Conservation (phyloP, 1,140 invertebrate species). For the Trichonephila clavata region DNA sequence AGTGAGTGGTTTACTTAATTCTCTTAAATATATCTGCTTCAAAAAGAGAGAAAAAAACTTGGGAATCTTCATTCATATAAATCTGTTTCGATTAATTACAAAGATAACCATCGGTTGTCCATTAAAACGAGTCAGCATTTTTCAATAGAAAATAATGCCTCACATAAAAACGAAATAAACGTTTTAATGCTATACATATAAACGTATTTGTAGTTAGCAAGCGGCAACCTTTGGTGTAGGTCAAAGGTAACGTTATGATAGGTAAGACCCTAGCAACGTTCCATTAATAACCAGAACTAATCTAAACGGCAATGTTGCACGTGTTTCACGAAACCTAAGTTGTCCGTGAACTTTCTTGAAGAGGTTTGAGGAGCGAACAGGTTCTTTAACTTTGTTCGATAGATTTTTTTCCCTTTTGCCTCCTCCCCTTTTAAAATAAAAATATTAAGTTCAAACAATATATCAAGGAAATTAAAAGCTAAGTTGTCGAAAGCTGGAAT, state of each 20-base stretch:
- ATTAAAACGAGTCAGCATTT: too few relatives aligned
- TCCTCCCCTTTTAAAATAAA: not conserved
- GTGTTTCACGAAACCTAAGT: not conserved
- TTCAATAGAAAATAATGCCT: too few relatives aligned
- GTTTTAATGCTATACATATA: too few relatives aligned
- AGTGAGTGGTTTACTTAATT: too few relatives aligned
- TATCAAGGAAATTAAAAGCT: not conserved
- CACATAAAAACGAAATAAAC: too few relatives aligned
- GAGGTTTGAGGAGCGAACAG: slow-evolving; percentile 25
- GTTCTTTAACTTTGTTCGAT: slow-evolving; percentile 4
- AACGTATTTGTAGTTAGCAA: too few relatives aligned
- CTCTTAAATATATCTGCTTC: too few relatives aligned
- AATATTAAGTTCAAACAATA: not conserved
- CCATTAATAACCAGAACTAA: not conserved
- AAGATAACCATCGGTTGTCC: too few relatives aligned
- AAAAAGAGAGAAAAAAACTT: too few relatives aligned
- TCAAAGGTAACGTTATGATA: not conserved
- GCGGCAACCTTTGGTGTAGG: too few relatives aligned
- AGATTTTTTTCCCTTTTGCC: not conserved
- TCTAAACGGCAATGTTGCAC: not conserved
- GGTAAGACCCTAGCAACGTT: not conserved
- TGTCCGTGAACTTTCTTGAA: slow-evolving; percentile 10
- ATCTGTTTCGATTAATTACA: too few relatives aligned
- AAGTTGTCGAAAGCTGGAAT: not conserved
- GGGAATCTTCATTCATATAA: too few relatives aligned